Conservation (phyloP, 2,113 vertebrate genomes). For the Paracanthobrama guichenoti region DNA sequence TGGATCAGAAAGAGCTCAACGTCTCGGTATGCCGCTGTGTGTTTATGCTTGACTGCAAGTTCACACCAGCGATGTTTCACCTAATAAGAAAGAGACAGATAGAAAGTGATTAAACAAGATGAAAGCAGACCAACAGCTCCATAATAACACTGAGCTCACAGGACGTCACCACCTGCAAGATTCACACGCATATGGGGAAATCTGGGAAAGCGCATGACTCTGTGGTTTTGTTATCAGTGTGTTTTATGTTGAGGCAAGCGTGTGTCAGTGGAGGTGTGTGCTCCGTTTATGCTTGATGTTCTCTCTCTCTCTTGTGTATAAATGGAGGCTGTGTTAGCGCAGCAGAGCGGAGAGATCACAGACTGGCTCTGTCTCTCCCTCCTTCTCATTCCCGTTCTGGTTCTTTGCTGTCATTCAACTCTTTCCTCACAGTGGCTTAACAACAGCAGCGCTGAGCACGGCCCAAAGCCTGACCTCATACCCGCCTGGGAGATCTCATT, state of each 20-base stretch:
- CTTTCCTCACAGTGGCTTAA: slow-evolving; percentile 30
- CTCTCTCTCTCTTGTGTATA: slow-evolving; percentile 70
- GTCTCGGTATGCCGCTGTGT: slow-evolving; percentile 76
- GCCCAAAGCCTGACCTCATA: slow-evolving; percentile 40
- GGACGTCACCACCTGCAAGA: not conserved
- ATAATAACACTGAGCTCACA: slow-evolving; percentile 18
- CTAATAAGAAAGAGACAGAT: slow-evolving; percentile 65
- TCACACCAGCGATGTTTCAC: slow-evolving; percentile 97
- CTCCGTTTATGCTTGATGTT: slow-evolving; percentile 54
- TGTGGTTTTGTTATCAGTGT: slow-evolving; percentile 38
- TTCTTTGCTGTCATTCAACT: slow-evolving; percentile 19
- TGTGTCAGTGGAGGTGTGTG: slow-evolving; percentile 41
- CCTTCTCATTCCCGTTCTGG: slow-evolving; percentile 36
- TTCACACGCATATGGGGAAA: not conserved
- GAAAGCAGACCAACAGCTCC: slow-evolving; percentile 1
- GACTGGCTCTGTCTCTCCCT: slow-evolving; percentile 68
- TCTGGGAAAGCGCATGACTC: slow-evolving; percentile 31
- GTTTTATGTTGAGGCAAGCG: slow-evolving; percentile 38
- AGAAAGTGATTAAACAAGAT: slow-evolving; percentile 21
- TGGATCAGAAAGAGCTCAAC: slow-evolving; percentile 86
- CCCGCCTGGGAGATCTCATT: not conserved
- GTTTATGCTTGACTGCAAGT: slow-evolving; percentile 85
- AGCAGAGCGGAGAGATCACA: slow-evolving; percentile 73
- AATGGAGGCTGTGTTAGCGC: slow-evolving; percentile 76
- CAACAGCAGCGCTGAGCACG: slow-evolving; percentile 12